Base-by-base conservation (phyloP, 2,113 vertebrate species). In the Alethe castanea region DNA sequence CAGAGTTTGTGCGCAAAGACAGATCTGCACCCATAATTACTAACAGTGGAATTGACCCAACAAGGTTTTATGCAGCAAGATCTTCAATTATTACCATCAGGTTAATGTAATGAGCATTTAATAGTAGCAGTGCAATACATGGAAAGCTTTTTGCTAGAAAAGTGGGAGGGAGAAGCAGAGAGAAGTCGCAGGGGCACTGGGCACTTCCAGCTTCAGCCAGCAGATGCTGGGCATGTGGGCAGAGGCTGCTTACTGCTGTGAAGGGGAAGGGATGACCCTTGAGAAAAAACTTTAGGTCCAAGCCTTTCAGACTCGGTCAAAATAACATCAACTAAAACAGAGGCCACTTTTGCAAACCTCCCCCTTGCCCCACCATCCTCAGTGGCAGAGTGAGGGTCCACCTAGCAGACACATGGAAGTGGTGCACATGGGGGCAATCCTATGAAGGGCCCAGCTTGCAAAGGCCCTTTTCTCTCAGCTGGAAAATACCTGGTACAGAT, bases 1-100 rank as follows among this genome's bases (percentile, higher is more conserved):
- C 11, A 1, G 38, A 53, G 29, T 38, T 23, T 24, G 14, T 12
- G 28, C 0, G 0, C 23, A 45, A 61, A 77, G 47, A 24, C 13
- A 28, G n/a, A 44, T 33, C 29, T 6, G 9, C 14, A 35, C 35
- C 12, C 35, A 1, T 29, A 18, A 53, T 59, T 77, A 22, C 35
- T 44, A 42, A 25, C 7, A 15, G 42, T 38, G 20, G 19, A 74
- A 71, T 26, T 24, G 47, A 40, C 59, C 59, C 42, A 82, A 5
- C 5, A n/a, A 48, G 15, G 52, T 42, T 23, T 82, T 38, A 25
- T 53, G 22, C 14, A 45, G 36, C 3, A 14, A 80, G 25, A 50
- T 48, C 35, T 71, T 47, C 44, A 56, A 54, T 38, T 70, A 31
- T 31, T 36, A 15, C 42, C 50, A 36, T 57, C 14, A 67, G 23